Evolutionary conservation across 1,140 invertebrate genomes (phyloP).

Genomic region (Drosophila repletoides): DNA sequence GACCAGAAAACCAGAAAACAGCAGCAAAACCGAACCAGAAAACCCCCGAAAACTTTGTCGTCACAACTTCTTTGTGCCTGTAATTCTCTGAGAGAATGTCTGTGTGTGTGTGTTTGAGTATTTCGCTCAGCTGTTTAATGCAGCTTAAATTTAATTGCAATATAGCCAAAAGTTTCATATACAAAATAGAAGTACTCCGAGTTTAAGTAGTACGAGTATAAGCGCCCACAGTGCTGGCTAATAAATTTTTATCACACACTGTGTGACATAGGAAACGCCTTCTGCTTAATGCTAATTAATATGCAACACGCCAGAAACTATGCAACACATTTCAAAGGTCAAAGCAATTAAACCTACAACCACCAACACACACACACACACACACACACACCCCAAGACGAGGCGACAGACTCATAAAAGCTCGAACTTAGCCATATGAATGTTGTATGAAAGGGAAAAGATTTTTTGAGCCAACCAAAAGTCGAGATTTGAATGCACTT

Average conservation of each 20-base stretch:
- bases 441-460: background rate
- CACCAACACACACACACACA: background rate
- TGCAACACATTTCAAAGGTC: slow-evolving; percentile 66
- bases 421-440: slow-evolving; percentile 37
- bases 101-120: slow-evolving; percentile 26
- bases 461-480: slow-evolving; percentile 1
- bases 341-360: slow-evolving; percentile 70
- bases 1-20: slow-evolving; percentile 65
- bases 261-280: slow-evolving; percentile 25
- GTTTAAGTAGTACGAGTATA: slow-evolving; percentile 3
- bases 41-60: slow-evolving; percentile 62
- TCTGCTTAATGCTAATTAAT: slow-evolving; percentile 76
- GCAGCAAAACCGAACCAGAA: slow-evolving; percentile 26
- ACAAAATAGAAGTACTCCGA: background rate
- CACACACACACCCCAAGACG: slow-evolving; percentile 3
- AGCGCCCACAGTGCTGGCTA: slow-evolving; percentile 12
- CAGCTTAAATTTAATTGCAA: slow-evolving; percentile 79
- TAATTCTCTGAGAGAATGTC: slow-evolving; percentile 6
- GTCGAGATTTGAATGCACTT: slow-evolving; percentile 29
- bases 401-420: slow-evolving; percentile 61
- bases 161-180: slow-evolving; percentile 62
- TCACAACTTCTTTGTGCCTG: slow-evolving; percentile 33
- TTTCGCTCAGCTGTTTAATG: slow-evolving; percentile 55
- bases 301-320: slow-evolving; percentile 67
- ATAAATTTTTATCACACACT: slow-evolving; percentile 73